Evolutionary conservation across 2,113 vertebrate species (phyloP), one percentile per base, ranked within the genome.

Genomic region (Tauraco erythrolophus): DNA sequence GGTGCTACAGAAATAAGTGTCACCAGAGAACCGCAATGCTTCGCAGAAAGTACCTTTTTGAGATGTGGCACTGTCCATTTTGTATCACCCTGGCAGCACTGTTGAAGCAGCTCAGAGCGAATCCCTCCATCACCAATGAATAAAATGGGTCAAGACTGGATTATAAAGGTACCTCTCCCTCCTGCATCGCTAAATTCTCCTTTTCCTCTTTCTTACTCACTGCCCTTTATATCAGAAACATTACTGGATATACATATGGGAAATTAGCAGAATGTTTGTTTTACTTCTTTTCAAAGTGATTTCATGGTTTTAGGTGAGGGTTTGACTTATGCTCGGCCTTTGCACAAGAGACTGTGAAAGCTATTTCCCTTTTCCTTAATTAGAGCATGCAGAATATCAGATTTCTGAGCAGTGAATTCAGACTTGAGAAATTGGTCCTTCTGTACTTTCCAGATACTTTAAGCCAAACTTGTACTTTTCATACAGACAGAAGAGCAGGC

Each of bases 331-430:
- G 79, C 82, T 96, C 24, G 93, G 94, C 81, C 91, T 77, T 80
- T 94, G 89, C 50, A 74, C 74, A 91, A 69, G 65, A 88, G 45
- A 88, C 84, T 82, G 77, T 83, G 77, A 91, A 96, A 94, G 61
- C 70, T 91, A 91, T 94, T 96, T 94, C 94, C 94, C 95, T 91
- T 91, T 89, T 79, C 89, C 84, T 94, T 95, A 94, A 94, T 95
- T 92, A 95, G 77, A 89, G 22, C 86, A 61, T 72, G 66, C 1
- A 9, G 91, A 84, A 30, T 94, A 95, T 92, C 50, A 16, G 61
- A 58, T 95, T 96, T 95, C 94, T 82, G 69, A 79, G 69, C 65
- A 78, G 61, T 43, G 84, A 82, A 91, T 95, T 97, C 95, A 79
- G 84, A 76, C 65, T 89, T 76, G 19, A 78, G 33, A 88, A 88